These are phyloP conservation scores for Calliphora vicina DNA, from an alignment of 1,140 invertebrate species.

Conservation along the genomic window DNA sequence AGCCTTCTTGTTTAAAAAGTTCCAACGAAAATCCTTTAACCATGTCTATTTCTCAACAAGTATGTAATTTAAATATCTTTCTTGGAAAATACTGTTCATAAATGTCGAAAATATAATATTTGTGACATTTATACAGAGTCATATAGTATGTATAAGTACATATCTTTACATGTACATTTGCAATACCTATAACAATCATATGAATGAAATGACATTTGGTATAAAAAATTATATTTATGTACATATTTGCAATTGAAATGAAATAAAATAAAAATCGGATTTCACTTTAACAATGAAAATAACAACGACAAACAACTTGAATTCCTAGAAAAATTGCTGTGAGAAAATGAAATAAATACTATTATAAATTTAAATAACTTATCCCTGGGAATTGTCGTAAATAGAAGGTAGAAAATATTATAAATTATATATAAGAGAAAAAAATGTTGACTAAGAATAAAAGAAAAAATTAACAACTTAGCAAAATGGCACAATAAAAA, in stretches of 20 bases:
- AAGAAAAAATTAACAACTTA: neutral
- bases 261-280: neutral
- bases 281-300: neutral
- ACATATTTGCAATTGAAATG: neutral
- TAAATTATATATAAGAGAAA: neutral
- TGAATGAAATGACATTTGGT: too few species aligned
- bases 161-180: too few species aligned
- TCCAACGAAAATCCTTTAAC: too few species aligned
- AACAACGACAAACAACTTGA: neutral
- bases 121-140: too few species aligned
- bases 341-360: neutral
- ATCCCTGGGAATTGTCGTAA: neutral
- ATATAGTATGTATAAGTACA: too few species aligned
- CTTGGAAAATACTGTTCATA: too few species aligned
- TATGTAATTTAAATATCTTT: too few species aligned
- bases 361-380: neutral
- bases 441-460: neutral
- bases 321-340: neutral
- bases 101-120: too few species aligned
- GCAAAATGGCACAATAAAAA: neutral
- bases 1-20: too few species aligned
- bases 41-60: too few species aligned
- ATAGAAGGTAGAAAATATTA: neutral
- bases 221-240: too few species aligned
- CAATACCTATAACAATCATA: neutral